These are phyloP conservation scores for Urocyon cinereoargenteus DNA, from an alignment of 2,797 vertebrate species.

Conservation along the genomic window DNA sequence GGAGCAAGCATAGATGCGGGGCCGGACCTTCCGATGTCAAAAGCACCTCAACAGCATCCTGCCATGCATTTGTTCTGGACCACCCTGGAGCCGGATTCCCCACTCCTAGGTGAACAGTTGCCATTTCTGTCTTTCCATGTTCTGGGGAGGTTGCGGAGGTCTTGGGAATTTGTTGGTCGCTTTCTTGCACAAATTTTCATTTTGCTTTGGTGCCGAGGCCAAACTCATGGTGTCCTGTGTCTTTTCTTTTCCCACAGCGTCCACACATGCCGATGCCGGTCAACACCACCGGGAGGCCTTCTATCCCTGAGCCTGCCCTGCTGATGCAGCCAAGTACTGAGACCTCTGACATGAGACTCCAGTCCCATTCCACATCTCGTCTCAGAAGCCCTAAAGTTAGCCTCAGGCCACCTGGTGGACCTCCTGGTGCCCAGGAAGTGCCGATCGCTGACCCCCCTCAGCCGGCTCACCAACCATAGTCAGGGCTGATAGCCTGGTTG, in stretches of 20 bases:
- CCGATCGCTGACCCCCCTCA: too few species aligned
- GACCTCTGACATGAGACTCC: fast-evolving
- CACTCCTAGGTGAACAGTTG: neutral
- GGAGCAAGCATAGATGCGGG: neutral
- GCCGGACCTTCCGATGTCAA: too few species aligned
- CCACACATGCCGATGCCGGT: too few species aligned
- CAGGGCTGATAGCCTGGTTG: neutral
- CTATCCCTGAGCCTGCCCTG: too few species aligned
- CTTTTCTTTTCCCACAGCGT: too few species aligned
- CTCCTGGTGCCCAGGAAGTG: too few species aligned
- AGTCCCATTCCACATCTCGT: neutral
- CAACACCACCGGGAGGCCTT: too few species aligned
- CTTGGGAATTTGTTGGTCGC: neutral
- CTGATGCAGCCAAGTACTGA: neutral
- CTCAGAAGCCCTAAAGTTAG: neutral
- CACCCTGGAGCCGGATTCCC: too few species aligned
- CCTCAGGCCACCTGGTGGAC: neutral
- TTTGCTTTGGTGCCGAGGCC: neutral
- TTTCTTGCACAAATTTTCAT: too few species aligned
- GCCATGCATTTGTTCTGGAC: neutral
- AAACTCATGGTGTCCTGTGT: neutral
- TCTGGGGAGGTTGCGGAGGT: too few species aligned
- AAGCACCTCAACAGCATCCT: neutral
- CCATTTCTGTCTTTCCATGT: too few species aligned
- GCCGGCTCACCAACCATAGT: too few species aligned